These are phyloP conservation scores for Elaeidobius kamerunicus DNA, from an alignment of 2,888 invertebrate genomes.

Conservation along the genomic window DNA sequence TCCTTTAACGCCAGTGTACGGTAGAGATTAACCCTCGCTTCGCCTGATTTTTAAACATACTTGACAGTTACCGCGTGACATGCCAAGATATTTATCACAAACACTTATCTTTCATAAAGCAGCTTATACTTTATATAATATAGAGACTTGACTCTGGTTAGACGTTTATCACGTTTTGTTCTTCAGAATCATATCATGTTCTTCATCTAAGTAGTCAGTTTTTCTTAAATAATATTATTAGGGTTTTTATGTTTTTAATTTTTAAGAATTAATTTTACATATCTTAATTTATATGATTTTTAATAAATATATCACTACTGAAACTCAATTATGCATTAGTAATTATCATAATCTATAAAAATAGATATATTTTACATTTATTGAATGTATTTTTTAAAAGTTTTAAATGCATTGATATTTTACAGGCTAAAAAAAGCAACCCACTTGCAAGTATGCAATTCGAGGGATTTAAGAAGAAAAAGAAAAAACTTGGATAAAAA, in stretches of 20 bases:
- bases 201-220: too few species aligned
- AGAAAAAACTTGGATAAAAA: constrained; percentile 40
- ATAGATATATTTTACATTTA: too few species aligned
- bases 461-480: constrained; percentile 55
- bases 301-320: too few species aligned
- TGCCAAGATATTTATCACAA: constrained; percentile 22
- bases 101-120: constrained; percentile 21
- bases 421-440: constrained; percentile 63
- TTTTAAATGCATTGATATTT: too few species aligned
- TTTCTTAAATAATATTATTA: too few species aligned
- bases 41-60: constrained; percentile 18
- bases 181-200: too few species aligned
- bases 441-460: constrained; percentile 66
- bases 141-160: not conserved
- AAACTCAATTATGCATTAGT: too few species aligned
- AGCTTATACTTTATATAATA: constrained; percentile 1
- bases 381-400: too few species aligned
- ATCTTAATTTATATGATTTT: too few species aligned
- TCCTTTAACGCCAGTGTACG: constrained; percentile 15
- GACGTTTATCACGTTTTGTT: not conserved
- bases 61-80: constrained; percentile 18
- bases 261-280: too few species aligned
- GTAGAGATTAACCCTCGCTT: constrained; percentile 19
- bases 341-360: too few species aligned
- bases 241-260: too few species aligned